Percentiles rank a stretch among this genome's conserved stretches.
These are phyloP conservation scores for Hyposoter dolosus DNA, from an alignment of 2,888 invertebrate species.

Conservation along the genomic window DNA sequence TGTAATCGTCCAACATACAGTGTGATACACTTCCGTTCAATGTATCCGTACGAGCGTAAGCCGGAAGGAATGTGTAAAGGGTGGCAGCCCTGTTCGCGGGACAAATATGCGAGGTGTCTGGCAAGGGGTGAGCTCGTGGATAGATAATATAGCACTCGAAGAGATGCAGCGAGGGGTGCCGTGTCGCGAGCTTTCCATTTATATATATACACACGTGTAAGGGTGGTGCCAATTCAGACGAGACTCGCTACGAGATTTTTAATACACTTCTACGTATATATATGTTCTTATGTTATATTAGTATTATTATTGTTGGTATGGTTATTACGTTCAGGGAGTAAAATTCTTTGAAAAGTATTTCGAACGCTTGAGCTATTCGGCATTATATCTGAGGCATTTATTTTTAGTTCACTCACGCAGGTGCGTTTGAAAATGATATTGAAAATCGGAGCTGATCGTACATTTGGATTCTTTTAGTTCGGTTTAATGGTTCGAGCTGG, in stretches of 20 bases:
- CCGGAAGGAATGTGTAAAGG: conserved; percentile 71
- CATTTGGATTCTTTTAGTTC: background rate
- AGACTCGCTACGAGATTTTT: background rate
- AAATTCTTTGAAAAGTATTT: conserved; percentile 31
- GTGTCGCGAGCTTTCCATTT: conserved; percentile 16
- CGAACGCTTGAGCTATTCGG: background rate
- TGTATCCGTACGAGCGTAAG: conserved; percentile 54
- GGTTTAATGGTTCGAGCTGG: background rate
- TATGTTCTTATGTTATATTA: background rate
- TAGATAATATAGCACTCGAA: conserved; percentile 66
- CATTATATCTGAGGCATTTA: background rate
- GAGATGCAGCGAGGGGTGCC: conserved; percentile 43
- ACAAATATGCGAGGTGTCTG: conserved; percentile 68
- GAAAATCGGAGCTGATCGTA: background rate
- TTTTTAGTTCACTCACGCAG: background rate
- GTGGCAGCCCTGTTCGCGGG: conserved; percentile 57
- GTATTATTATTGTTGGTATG: background rate
- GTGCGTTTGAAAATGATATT: background rate
- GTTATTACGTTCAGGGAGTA: background rate
- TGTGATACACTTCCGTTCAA: conserved; percentile 31
- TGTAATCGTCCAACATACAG: background rate
- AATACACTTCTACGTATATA: background rate
- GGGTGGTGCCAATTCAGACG: conserved; percentile 10
- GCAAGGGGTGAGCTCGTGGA: conserved; percentile 56
- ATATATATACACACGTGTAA: conserved; percentile 20